Base-by-base conservation (phyloP, 2,888 invertebrate species). In the Odontothrips loti region DNA sequence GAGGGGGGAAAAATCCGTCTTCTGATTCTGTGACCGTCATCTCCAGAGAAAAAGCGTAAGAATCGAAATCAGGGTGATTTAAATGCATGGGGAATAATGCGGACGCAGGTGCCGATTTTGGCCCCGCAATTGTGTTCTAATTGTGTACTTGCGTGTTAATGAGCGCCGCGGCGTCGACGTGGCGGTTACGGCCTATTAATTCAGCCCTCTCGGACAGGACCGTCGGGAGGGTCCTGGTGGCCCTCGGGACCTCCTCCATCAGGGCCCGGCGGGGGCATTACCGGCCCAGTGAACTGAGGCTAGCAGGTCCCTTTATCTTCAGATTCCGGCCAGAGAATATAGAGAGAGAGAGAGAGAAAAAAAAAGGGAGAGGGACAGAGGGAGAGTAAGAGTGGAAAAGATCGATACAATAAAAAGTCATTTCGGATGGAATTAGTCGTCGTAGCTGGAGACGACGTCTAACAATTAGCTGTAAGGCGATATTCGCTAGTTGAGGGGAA, bases 381-480 rank as follows among this genome's bases (percentile, higher is more conserved):
- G 58, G 58, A 6, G 68, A 12, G 27, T 27, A 27, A 27, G 23
- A 75, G 23, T n/a, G 68, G 27, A 75, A 75, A 75, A 43, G 34
- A 75, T 75, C 27, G 68, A 75, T 27, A 12, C 68, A 27, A 75
- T 75, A 75, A 75, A 75, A 75, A 75, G 68, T 75, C 68, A 75
- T 75, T 75, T 75, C 58, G 68, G 68, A 27, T 23, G 27, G 68
- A 75, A 75, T 75, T 75, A 75, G 68, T 75, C 68, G 68, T 75
- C 68, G 12, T 75, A 20, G 17, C 58, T 58, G 58, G 15, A 58
- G 58, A 58, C 58, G 58, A 58, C 58, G 58, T 75, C 27, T 75
- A 75, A 75, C 68, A 75, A 75, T 75, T 75, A 75, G 68, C 23
- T 75, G 68, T 75, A 75, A 75, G 68, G 68, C 23, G 68, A 75